Base-by-base conservation (phyloP, 2,113 vertebrate genomes). In the Thalassoma bifasciatum region DNA sequence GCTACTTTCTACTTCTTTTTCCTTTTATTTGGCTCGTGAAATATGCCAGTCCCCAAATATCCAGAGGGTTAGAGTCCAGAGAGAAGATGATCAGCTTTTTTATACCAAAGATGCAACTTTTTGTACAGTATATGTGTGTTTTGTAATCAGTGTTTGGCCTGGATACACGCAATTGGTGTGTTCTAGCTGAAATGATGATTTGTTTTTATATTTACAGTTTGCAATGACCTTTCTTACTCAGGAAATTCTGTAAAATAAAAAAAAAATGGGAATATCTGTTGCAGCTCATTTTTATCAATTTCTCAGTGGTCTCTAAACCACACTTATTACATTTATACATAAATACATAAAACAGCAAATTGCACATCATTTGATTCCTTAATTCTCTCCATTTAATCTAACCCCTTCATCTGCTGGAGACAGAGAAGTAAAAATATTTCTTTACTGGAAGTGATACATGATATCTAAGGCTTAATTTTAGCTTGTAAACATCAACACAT, bases 191-290 rank as follows among this genome's bases (percentile, higher is more conserved):
- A 6, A 51, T 66, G 8, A 44, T 5, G 17, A 59, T 74, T 87
- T n/a, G 14, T 44, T 65, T 81, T 81, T 85, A 12, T 85, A 83
- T 89, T 70, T 75, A 46, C 52, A 54, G 57, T 74, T 44, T 52
- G 58, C 66, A 86, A 82, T 88, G 62, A 86, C 79, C 53, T 91
- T 92, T 89, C 86, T 87, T 90, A 89, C 86, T 81, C 70, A 77
- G 52, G 62, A 50, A 66, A 83, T 83, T 87, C 26, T 69, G 53
- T 77, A 64, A 81, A 88, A 84, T 79, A 83, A 84, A 89, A 56
- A 4, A 69, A 51, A 62, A 66, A 36, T n/a, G 6, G 30, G 64
- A 24, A 3, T 17, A 10, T 59, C 12, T 54, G 22, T 38, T 82
- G 37, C 23, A 77, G 13, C 44, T 80, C 19, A 51, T 82, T 77